These are phyloP conservation scores for Drosophila nigritarsus DNA, from an alignment of 2,888 invertebrate species.

Conservation along the genomic window DNA sequence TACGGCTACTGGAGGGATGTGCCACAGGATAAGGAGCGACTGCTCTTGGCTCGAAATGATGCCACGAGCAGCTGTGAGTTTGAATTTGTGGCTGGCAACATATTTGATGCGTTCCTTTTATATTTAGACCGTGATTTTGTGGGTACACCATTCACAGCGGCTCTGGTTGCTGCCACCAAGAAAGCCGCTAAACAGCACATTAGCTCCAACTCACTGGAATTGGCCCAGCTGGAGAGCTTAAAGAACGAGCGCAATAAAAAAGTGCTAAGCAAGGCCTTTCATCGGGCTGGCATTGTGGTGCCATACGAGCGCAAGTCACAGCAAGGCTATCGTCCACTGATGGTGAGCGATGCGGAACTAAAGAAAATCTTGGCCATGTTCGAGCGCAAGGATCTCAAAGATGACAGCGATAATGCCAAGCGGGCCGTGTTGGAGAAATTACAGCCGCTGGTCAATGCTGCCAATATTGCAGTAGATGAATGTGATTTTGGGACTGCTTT, in stretches of 20 bases:
- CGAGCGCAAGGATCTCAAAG: constrained; percentile 84
- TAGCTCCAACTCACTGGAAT: constrained; percentile 86
- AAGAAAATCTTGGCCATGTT: constrained; percentile 90
- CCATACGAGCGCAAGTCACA: constrained; percentile 92
- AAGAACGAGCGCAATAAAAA: constrained; percentile 88
- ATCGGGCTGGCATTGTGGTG: constrained; percentile 93
- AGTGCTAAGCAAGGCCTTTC: constrained; percentile 90
- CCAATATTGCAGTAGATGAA: constrained; percentile 92
- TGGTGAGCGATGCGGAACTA: constrained; percentile 89
- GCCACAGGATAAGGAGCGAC: constrained; percentile 90
- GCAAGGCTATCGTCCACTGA: constrained; percentile 92
- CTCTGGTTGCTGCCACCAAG: constrained; percentile 87
- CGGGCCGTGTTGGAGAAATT: constrained; percentile 88
- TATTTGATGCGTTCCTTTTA: constrained; percentile 82
- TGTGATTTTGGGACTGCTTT: constrained; percentile 97
- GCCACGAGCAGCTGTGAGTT: constrained; percentile 89
- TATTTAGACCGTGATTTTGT: constrained; percentile 81
- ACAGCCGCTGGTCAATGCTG: constrained; percentile 92
- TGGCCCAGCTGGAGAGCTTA: constrained; percentile 86
- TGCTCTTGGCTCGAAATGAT: constrained; percentile 91
- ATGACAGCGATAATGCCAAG: constrained; percentile 85
- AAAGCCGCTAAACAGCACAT: constrained; percentile 88
- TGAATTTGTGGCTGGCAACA: constrained; percentile 87
- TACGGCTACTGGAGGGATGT: constrained; percentile 96
- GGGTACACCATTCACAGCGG: constrained; percentile 88